A percentile compares a stretch with the other conserved stretches of the same genome.
phyloP scores from a whole-genome alignment of 2,888 invertebrate genomes.

The Netelia melanura region DNA sequence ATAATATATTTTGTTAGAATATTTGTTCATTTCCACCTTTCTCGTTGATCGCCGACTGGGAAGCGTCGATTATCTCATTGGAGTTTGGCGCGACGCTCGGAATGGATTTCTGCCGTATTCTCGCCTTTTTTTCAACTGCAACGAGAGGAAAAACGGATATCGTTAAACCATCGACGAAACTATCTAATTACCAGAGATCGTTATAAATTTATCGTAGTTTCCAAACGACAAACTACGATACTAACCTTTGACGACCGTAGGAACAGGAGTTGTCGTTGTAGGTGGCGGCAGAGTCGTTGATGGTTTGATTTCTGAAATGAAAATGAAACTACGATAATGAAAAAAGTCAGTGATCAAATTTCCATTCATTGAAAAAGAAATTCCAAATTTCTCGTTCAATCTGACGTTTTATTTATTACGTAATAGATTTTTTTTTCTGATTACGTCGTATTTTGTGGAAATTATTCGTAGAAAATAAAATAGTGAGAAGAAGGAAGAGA shows the following conservation, averaged over 20 bases:
- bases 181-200: background rate
- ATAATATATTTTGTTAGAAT: background rate
- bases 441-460: too few relatives aligned
- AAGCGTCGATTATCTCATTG: slow-evolving; percentile 79
- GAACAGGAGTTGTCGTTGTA: slow-evolving; percentile 71
- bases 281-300: slow-evolving; percentile 78
- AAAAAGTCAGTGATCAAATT: background rate
- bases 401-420: too few relatives aligned
- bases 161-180: too few relatives aligned
- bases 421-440: too few relatives aligned
- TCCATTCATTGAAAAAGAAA: too few relatives aligned
- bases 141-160: slow-evolving; percentile 38
- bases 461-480: too few relatives aligned
- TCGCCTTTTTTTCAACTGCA: slow-evolving; percentile 78
- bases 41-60: slow-evolving; percentile 76
- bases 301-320: slow-evolving; percentile 77
- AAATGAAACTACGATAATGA: background rate
- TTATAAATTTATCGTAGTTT: slow-evolving; percentile 25
- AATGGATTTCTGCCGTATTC: slow-evolving; percentile 75
- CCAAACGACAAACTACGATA: background rate
- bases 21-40: slow-evolving; percentile 64
- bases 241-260: slow-evolving; percentile 76
- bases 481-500: too few relatives aligned
- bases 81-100: slow-evolving; percentile 76
- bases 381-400: too few relatives aligned